Evolutionary conservation across 2,888 invertebrate genomes (phyloP).

Genomic region (Noctuana brunneofusca): DNA sequence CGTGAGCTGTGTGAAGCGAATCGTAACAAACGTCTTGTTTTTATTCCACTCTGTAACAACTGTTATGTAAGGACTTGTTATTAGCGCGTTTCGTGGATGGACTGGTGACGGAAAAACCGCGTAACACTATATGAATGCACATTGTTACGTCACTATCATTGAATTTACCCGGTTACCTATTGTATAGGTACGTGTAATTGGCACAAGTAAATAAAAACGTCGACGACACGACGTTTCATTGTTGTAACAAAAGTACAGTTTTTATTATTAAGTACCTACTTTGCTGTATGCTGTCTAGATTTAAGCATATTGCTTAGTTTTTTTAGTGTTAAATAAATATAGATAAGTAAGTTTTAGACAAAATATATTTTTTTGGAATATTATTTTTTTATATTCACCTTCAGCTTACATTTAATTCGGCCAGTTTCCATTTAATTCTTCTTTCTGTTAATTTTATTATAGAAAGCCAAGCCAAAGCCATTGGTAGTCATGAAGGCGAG

Average conservation of each 20-base stretch:
- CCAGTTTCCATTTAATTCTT: too few species aligned
- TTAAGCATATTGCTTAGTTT: not conserved
- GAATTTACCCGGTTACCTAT: constrained; percentile 11
- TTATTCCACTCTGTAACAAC: constrained; percentile 44
- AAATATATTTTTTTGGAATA: too few species aligned
- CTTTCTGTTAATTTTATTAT: too few species aligned
- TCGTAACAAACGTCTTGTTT: constrained; percentile 46
- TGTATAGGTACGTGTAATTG: constrained; percentile 3
- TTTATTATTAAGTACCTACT: too few species aligned
- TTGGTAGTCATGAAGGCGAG: too few species aligned
- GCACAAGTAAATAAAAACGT: constrained; percentile 10
- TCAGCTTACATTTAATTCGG: too few species aligned
- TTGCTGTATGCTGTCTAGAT: not conserved
- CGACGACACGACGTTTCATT: not conserved
- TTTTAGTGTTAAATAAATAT: not conserved
- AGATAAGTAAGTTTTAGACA: too few species aligned
- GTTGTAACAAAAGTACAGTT: not conserved
- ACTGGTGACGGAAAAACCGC: constrained; percentile 42
- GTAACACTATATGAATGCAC: constrained; percentile 40
- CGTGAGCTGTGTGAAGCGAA: constrained; percentile 50
- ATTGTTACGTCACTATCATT: constrained; percentile 36
- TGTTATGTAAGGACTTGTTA: constrained; percentile 43
- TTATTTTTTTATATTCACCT: too few species aligned
- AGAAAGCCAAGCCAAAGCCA: too few species aligned
- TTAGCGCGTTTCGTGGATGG: constrained; percentile 36